phyloP scores from a whole-genome alignment of 2,797 vertebrate species.

The Siniperca scherzeri region DNA sequence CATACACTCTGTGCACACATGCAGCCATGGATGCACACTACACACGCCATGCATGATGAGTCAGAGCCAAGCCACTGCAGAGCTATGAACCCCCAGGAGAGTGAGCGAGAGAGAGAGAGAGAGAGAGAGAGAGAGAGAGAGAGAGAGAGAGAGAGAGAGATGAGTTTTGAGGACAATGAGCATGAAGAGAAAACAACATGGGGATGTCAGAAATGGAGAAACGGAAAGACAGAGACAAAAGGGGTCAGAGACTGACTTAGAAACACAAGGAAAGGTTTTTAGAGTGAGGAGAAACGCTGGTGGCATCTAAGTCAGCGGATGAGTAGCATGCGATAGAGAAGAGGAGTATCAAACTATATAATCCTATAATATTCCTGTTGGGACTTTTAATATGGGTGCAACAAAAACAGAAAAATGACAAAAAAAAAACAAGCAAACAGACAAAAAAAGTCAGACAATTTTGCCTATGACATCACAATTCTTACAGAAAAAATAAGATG shows the following conservation, averaged over 20 bases:
- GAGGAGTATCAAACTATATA: neutral
- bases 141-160: constrained; percentile 10
- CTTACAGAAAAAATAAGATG: neutral
- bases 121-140: constrained; percentile 13
- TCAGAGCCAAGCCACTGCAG: constrained; percentile 76
- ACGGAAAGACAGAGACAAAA: constrained; percentile 69
- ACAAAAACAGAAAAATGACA: neutral
- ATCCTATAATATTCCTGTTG: constrained; percentile 8
- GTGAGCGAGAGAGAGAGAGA: constrained; percentile 23
- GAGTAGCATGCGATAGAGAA: neutral
- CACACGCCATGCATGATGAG: constrained; percentile 76
- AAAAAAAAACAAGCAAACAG: neutral
- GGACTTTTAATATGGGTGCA: neutral
- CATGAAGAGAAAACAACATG: constrained; percentile 65
- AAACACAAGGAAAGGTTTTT: constrained; percentile 51
- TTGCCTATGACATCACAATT: neutral
- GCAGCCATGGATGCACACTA: constrained; percentile 61
- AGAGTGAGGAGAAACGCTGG: constrained; percentile 44
- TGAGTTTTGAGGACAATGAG: constrained; percentile 68
- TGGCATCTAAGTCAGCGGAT: constrained; percentile 38
- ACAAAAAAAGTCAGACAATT: neutral
- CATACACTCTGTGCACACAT: constrained; percentile 58
- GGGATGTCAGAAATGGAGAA: constrained; percentile 70
- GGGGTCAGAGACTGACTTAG: constrained; percentile 69
- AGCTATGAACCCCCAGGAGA: constrained; percentile 73